Conservation (phyloP, 2,888 invertebrate species). For the Mythimna impura region DNA sequence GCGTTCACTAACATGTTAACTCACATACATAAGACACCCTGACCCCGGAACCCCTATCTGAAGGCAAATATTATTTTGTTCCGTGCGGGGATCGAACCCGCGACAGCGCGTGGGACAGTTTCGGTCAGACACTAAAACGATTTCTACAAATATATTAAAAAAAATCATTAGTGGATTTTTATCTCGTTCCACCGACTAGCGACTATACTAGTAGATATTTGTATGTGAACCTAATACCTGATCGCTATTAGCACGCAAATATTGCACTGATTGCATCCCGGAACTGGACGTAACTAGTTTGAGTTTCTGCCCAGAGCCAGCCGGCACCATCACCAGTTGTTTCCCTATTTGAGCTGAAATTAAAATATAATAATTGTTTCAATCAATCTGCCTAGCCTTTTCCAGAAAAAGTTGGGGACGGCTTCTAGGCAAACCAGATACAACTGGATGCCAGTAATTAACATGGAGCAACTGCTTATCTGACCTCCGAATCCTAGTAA, state of each 20-base stretch:
- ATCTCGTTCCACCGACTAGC: background rate
- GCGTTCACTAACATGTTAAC: background rate
- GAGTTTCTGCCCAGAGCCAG: constrained; percentile 81
- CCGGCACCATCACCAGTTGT: constrained; percentile 82
- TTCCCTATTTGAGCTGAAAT: constrained; percentile 85
- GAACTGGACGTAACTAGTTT: constrained; percentile 75
- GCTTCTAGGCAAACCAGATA: too few species aligned
- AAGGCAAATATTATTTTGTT: too few species aligned
- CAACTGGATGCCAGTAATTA: too few species aligned
- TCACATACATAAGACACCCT: background rate
- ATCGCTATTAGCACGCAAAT: constrained; percentile 72
- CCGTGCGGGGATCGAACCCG: too few species aligned
- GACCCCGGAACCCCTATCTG: too few species aligned
- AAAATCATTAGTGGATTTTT: background rate
- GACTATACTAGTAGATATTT: background rate
- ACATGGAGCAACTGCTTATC: too few species aligned
- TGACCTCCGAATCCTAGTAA: too few species aligned
- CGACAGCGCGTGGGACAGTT: too few species aligned
- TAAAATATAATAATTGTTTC: background rate
- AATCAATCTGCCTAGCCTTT: background rate
- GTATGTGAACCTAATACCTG: constrained; percentile 69
- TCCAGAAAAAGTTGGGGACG: too few species aligned
- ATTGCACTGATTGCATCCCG: constrained; percentile 71
- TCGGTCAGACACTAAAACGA: too few species aligned
- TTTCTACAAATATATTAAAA: background rate